A percentile compares a stretch with the other conserved stretches of the same genome.
phyloP scores from a whole-genome alignment of 2,888 invertebrate species.

The Sesamia inferens region DNA sequence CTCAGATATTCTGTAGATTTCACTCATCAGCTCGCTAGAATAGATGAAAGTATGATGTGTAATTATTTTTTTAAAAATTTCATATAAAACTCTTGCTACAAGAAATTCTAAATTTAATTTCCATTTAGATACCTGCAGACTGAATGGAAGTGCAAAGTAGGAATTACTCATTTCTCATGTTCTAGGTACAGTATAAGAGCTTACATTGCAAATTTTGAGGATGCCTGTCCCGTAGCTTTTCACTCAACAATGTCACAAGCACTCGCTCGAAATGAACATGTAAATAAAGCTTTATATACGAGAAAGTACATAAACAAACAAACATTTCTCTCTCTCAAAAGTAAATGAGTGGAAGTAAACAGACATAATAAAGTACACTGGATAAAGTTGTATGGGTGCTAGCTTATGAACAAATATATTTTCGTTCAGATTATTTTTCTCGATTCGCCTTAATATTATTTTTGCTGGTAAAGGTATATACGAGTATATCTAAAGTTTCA shows the following conservation, averaged over 20 bases:
- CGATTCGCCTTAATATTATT: neutral
- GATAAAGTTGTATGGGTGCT: neutral
- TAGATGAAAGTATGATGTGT: neutral
- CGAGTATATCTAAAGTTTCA: neutral
- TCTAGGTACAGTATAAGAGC: constrained; percentile 1
- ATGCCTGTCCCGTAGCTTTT: constrained; percentile 12
- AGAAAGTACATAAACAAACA: constrained; percentile 7
- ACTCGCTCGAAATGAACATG: constrained; percentile 37
- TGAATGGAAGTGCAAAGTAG: constrained; percentile 10
- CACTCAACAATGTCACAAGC: constrained; percentile 15
- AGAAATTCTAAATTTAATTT: neutral
- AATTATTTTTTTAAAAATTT: neutral
- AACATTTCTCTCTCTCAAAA: constrained; percentile 18
- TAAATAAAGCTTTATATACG: constrained; percentile 10
- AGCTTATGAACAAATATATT: neutral
- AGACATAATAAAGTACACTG: neutral
- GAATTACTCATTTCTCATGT: constrained; percentile 4
- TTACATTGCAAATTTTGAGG: constrained; percentile 33
- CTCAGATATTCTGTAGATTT: neutral
- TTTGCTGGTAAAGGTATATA: neutral
- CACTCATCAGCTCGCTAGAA: neutral
- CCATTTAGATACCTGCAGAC: neutral
- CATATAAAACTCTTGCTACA: neutral
- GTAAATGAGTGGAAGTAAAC: constrained; percentile 23
- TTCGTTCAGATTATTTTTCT: neutral